These are phyloP conservation scores for Condylostylus longicornis DNA, from an alignment of 1,140 invertebrate species.

Conservation along the genomic window DNA sequence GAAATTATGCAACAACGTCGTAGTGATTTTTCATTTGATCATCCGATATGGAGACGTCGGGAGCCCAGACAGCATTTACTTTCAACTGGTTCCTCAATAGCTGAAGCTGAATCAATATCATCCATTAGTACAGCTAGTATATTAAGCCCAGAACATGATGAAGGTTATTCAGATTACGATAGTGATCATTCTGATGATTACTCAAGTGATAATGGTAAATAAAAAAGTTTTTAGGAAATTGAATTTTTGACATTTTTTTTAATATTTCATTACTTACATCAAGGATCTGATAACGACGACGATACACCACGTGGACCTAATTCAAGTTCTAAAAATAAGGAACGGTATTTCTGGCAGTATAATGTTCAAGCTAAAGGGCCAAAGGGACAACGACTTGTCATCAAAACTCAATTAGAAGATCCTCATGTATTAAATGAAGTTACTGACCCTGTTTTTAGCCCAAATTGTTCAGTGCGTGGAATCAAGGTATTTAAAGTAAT, in stretches of 20 bases:
- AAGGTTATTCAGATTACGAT: slow-evolving; percentile 51
- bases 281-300: slow-evolving; percentile 59
- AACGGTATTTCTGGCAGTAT: slow-evolving; percentile 95
- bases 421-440: slow-evolving; percentile 82
- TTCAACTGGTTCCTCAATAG: slow-evolving; percentile 72
- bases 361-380: slow-evolving; percentile 97
- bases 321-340: slow-evolving; percentile 47
- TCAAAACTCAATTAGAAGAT: slow-evolving; percentile 71
- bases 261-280: slow-evolving; percentile 3
- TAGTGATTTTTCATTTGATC: too few species aligned
- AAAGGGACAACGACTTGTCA: slow-evolving; percentile 73
- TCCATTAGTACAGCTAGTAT: slow-evolving; percentile 68
- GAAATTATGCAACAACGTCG: slow-evolving; percentile 41
- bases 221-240: slow-evolving; percentile 1
- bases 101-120: slow-evolving; percentile 74
- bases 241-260: not conserved
- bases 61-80: slow-evolving; percentile 72
- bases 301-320: slow-evolving; percentile 34
- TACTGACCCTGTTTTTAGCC: slow-evolving; percentile 86
- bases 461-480: slow-evolving; percentile 71
- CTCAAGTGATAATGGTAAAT: slow-evolving; percentile 54
- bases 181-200: slow-evolving; percentile 73
- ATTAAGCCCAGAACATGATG: slow-evolving; percentile 71
- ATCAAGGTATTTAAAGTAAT: slow-evolving; percentile 54
- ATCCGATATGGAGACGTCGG: slow-evolving; percentile 68